Evolutionary conservation across 1,140 invertebrate genomes (phyloP).

Genomic region (Acyrthosiphon pisum): DNA sequence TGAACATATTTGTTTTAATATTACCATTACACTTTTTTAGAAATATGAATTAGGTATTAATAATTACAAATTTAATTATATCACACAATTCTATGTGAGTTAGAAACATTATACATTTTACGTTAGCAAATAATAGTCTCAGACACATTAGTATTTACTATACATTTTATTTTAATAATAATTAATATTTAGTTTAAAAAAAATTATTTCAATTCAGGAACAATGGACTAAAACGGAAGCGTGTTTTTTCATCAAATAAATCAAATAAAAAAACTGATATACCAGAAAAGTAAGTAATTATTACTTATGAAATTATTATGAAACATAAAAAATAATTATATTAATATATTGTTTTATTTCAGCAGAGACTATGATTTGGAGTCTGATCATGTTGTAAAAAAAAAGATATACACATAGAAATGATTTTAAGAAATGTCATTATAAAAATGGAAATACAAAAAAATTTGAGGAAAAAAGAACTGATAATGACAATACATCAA

Average conservation of each 20-base stretch:
- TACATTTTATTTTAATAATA: background rate
- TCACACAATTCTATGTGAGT: background rate
- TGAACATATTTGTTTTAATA: too few relatives aligned
- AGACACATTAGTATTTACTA: too few relatives aligned
- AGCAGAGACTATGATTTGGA: constrained; percentile 14
- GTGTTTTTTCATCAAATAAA: background rate
- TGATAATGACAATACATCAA: background rate
- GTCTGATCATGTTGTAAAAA: background rate
- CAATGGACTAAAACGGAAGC: background rate
- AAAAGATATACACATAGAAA: constrained; percentile 22
- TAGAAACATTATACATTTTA: background rate
- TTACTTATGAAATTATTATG: background rate
- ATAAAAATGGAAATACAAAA: constrained; percentile 41
- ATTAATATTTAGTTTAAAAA: background rate
- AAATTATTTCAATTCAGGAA: background rate
- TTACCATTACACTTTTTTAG: too few relatives aligned
- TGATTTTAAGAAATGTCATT: constrained; percentile 10
- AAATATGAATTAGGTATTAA: background rate
- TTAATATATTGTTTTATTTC: background rate
- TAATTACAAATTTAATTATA: background rate
- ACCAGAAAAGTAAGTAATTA: constrained; percentile 29
- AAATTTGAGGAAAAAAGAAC: constrained; percentile 15
- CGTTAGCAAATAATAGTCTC: background rate
- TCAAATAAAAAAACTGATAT: constrained; percentile 5
- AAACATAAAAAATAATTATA: background rate